phyloP scores from a whole-genome alignment of 2,888 invertebrate genomes.

The Argynnis bischoffii region DNA sequence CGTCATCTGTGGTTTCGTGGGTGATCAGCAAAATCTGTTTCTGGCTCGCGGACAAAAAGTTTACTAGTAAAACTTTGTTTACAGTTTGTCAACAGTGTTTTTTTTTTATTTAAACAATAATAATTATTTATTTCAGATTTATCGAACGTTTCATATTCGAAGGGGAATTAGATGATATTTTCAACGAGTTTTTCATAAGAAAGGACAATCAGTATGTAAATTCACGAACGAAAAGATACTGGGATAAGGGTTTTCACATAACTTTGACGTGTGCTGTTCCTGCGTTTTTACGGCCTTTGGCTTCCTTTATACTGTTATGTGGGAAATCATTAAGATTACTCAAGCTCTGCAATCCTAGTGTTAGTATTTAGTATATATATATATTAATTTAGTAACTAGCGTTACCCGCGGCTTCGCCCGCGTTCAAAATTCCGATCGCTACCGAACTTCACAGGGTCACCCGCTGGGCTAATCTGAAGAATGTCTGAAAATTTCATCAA shows the following conservation, averaged over 20 bases:
- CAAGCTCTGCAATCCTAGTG: conserved; percentile 86
- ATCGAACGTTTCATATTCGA: conserved; percentile 93
- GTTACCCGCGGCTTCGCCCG: no score
- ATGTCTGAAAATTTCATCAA: no score
- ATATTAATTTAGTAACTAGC: neutral
- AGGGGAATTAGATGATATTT: conserved; percentile 90
- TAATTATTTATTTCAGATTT: conserved; percentile 73
- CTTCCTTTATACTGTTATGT: conserved; percentile 86
- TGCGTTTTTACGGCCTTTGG: conserved; percentile 84
- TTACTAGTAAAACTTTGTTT: neutral
- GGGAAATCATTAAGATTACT: conserved; percentile 88
- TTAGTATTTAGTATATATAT: conserved; percentile 66
- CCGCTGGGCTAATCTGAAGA: no score
- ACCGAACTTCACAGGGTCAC: no score
- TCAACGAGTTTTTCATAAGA: conserved; percentile 92
- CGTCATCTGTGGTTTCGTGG: no score
- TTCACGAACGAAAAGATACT: conserved; percentile 84
- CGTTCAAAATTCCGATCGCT: no score
- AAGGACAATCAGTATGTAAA: conserved; percentile 85
- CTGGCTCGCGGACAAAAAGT: no score
- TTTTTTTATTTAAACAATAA: conserved; percentile 7
- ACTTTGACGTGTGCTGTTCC: conserved; percentile 82
- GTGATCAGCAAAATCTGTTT: no score
- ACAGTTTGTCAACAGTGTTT: neutral
- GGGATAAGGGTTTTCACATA: conserved; percentile 85